Evolutionary conservation across 2,888 invertebrate species (phyloP).

Genomic region (Andrena bicolor): DNA sequence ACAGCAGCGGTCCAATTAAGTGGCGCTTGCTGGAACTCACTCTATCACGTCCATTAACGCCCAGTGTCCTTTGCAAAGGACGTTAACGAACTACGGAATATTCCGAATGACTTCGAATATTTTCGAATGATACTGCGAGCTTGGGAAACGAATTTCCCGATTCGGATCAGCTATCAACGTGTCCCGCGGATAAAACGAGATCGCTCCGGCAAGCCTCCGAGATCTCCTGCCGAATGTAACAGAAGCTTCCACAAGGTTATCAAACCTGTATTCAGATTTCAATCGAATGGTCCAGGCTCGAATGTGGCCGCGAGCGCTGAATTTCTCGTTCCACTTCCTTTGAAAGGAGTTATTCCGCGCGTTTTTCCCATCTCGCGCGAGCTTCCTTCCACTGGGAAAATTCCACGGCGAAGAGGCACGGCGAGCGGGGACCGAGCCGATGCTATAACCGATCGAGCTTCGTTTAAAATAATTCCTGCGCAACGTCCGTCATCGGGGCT

Average conservation of each 20-base stretch:
- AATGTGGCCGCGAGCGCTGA: neutral
- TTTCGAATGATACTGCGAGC: no score
- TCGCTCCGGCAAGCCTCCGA: neutral
- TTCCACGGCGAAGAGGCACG: neutral
- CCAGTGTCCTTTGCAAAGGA: no score
- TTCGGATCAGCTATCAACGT: neutral
- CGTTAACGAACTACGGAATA: no score
- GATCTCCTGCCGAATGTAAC: neutral
- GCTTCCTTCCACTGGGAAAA: neutral
- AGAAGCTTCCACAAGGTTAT: neutral
- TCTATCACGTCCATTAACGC: no score
- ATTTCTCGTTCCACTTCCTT: conserved; percentile 4
- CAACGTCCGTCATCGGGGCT: conserved; percentile 1
- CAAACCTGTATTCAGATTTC: neutral
- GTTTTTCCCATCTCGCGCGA: neutral
- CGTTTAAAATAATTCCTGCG: conserved; percentile 21
- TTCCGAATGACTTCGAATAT: no score
- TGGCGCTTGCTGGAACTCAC: no score
- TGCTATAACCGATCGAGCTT: neutral
- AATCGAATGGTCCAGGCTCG: neutral
- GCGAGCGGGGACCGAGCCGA: neutral
- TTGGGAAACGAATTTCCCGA: neutral
- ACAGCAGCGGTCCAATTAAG: no score
- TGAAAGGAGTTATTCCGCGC: neutral
- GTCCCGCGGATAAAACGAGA: no score